Base-by-base conservation (phyloP, 1,140 invertebrate species). In the Sweltsa coloradensis region DNA sequence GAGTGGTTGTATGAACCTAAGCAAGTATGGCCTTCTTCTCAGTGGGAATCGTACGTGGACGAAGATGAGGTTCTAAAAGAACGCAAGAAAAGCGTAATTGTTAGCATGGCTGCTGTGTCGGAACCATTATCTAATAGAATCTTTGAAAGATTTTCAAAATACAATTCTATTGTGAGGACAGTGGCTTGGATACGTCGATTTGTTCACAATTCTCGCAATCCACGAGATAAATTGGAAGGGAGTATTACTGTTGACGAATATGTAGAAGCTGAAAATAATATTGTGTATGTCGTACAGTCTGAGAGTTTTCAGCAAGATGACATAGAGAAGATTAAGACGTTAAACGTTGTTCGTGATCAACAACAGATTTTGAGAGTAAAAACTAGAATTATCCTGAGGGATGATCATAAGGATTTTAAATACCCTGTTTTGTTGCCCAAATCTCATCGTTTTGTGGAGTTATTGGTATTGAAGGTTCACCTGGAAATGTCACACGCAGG, bases 111-210 rank as follows among this genome's bases (percentile, higher is more conserved):
- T 24, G 16, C 14, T 9, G 5, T 18, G 6, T n/a, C 24, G 6
- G 34, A 16, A 49, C 46, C 19, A n/a, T n/a, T n/a, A n/a, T n/a
- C n/a, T n/a, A n/a, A 13, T 39, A 26, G 19, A 22, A 52, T 50
- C 29, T 41, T 6, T 9, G 23, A 11, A n/a, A 37, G 49, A 31
- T 55, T 50, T 44, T 60, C 53, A 7, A 52, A 47, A n/a, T 62
- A 57, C 50, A 41, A 14, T 24, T 51, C 52, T 45, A 49, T 54
- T 36, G 47, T 61, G n/a, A 43, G 57, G 44, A 54, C 60, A 47
- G 48, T 56, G 6, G 39, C 45, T 7, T 60, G 51, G 45, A 54
- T 61, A 21, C 19, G 41, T 24, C 51, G 53, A 53, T 61, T 63
- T 45, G 29, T 47, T 3, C 44, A 55, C 24, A 59, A 57, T 53